Percentiles rank a stretch among this genome's conserved stretches.
These are phyloP conservation scores for Gymnopithys bicolor DNA, from an alignment of 2,797 vertebrate species.

Conservation along the genomic window DNA sequence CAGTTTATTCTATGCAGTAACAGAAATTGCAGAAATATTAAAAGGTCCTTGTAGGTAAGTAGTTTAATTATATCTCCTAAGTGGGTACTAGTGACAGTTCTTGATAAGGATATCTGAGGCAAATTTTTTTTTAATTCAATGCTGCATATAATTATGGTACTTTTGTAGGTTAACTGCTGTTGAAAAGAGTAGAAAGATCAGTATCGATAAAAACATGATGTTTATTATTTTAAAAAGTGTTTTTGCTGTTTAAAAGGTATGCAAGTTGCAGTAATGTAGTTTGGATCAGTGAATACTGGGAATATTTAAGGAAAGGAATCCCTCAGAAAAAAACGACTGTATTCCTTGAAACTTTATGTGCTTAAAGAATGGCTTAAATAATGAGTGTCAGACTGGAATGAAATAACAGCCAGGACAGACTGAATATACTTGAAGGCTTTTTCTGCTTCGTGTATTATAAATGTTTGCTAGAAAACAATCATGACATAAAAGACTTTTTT, in stretches of 20 bases:
- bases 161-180: neutral
- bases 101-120: neutral
- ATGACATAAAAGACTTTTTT: neutral
- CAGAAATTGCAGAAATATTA: neutral
- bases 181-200: neutral
- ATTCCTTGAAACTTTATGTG: neutral
- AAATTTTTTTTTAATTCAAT: neutral
- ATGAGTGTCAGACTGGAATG: neutral
- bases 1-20: neutral
- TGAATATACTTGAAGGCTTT: neutral
- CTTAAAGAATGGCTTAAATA: neutral
- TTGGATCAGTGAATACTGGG: neutral
- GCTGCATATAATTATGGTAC: neutral
- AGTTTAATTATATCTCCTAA: neutral
- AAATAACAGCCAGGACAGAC: neutral
- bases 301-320: neutral
- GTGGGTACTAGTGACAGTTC: neutral
- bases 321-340: neutral
- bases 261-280: neutral
- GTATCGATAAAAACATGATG: neutral
- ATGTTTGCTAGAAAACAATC: neutral
- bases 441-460: neutral
- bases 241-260: neutral
- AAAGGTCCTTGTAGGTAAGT: conserved; percentile 15
- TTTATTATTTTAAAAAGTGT: neutral